Base-by-base conservation (phyloP, 2,113 vertebrate species). In the Hippolais icterina region DNA sequence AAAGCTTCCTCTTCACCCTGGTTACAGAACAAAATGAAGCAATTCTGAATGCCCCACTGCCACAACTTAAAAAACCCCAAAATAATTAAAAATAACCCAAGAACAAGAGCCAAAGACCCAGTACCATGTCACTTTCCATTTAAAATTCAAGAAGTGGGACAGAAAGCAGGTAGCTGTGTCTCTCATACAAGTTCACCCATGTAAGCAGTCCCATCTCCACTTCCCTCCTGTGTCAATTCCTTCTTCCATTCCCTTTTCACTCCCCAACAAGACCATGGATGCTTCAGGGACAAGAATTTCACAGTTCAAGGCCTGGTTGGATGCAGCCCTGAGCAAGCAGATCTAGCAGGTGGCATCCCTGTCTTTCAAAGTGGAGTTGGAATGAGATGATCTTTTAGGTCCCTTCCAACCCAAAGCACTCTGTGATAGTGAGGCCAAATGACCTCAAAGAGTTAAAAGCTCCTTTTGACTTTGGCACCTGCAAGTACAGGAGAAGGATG, bases 1-100 rank as follows among this genome's bases (percentile, higher is more conserved):
- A 83, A 41, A 97, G 49, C 68, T 98, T 98, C 96, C 98, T 97
- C 93, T 96, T 97, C 96, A 95, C 91, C 75, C 84, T 93, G 92
- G 93, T 97, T 96, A 96, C 87, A 97, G 98, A 91, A 98, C 6
- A 41, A 69, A 92, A 87, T 23, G 11, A 91, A 91, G 47, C 27
- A 22, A 61, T 41, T 56, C 37, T 25, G 64, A 91, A 71, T 15
- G 31, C 71, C 7, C 35, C 5, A 42, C 16, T 4, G 2, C 9
- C 16, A 35, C 3, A 1, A 52, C 24, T 28, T 47, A 2, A 68
- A 59, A 65, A 65, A 17, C 4, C 2, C 21, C 14, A 2, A 13
- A 41, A 52, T 5, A n/a, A 42, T 42, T 19, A 19, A 47, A 35
- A 33, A 47, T 8, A 47, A 61, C 11, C 12, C 41, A 72, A 70